Evolutionary conservation across 2,797 vertebrate species (phyloP), one percentile per base, ranked within the genome.

Genomic region (Neosilurus mollespiculum): DNA sequence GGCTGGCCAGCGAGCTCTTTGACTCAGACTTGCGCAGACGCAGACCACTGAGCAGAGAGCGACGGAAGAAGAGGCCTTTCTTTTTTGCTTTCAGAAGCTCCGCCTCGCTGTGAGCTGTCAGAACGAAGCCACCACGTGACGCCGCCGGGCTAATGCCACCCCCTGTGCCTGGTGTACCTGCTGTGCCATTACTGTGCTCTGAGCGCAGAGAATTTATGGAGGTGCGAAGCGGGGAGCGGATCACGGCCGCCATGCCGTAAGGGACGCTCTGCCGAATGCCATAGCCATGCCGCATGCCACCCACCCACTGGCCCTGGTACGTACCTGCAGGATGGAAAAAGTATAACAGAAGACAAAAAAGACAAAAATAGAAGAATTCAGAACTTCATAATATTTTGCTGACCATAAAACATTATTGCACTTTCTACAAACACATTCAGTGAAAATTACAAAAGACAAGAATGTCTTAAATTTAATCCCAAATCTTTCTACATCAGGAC

Each of bases 171-270:
- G 69, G 69, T 0, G 80, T 81, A 15, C 69, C 70, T 1, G 96
- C 97, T 0, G 96, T 95, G 75, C 98, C 98, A 0, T 99, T 99
- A 92, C 96, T 98, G 93, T 99, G 97, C 93, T 99, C 98, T 0
- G 94, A 95, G 90, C 98, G 97, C 84, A 99, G 95, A 65, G 98
- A 99, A 95, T 98, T 99, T 95, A 99, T 99, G 90, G 98, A 99
- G 12, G 97, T 99, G 87, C 98, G 97, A 89, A 99, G 94, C 5
- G 98, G 98, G 49, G 98, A 99, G 90, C 97, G 95, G 92, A 99
- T 99, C 92, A 99, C 96, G 1, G 98, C 97, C 4, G 98, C 98
- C 96, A 99, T 99, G 91, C 98, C 97, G 2, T 98, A 99, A 4
- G 98, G 98, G 86, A 99, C 98, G 8, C 98, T 99, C 94, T 99